A percentile compares a stretch with the other conserved stretches of the same genome.
Conservation (phyloP, 2,797 vertebrate genomes). For the Brotogeris chrysoptera region DNA sequence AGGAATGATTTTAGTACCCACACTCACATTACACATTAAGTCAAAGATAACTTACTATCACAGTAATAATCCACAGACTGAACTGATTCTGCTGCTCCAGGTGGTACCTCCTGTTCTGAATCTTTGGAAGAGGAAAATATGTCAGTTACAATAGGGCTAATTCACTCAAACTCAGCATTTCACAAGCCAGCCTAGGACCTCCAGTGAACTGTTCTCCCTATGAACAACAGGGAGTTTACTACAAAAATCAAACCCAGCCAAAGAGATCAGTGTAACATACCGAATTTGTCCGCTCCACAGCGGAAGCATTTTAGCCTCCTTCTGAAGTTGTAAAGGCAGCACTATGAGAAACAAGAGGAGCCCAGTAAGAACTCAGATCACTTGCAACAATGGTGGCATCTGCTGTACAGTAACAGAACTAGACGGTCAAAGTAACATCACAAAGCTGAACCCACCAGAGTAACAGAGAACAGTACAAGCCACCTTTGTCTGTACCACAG, state of each 20-base stretch:
- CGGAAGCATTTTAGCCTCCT: constrained; percentile 99
- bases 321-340: constrained; percentile 99
- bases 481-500: neutral
- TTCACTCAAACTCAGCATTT: neutral
- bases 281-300: constrained; percentile 96
- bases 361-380: neutral
- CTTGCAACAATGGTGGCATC: neutral
- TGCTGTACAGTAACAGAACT: neutral
- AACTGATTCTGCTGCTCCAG: constrained; percentile 86
- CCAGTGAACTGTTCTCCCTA: neutral
- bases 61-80: constrained; percentile 94
- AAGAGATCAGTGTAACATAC: constrained; percentile 78
- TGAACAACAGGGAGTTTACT: neutral
- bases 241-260: neutral
- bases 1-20: neutral
- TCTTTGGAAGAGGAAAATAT: constrained; percentile 69
- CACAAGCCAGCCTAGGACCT: neutral
- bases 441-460: neutral
- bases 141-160: neutral
- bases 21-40: neutral
- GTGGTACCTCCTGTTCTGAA: constrained; percentile 82
- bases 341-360: constrained; percentile 80
- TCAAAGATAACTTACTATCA: constrained; percentile 86
- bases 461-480: neutral
- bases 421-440: neutral